Evolutionary conservation across 2,888 invertebrate genomes (phyloP).

Genomic region (Microctonus aethiopoides): DNA sequence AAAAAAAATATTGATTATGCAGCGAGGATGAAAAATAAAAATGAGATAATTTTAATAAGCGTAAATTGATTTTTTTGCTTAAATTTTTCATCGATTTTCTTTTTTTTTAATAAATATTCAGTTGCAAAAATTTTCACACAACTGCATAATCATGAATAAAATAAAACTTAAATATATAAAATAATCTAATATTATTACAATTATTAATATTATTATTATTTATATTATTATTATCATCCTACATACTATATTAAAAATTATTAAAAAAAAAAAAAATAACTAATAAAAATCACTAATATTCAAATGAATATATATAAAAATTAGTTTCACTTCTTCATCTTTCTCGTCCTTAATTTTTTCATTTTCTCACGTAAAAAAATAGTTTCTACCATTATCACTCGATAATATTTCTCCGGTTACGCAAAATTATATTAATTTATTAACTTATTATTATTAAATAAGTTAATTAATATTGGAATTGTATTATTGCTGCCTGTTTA

Average conservation of each 20-base stretch:
- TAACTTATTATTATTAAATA: neutral
- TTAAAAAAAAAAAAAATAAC: conserved; percentile 10
- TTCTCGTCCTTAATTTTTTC: conserved; percentile 23
- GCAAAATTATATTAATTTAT: conserved; percentile 20
- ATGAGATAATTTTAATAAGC: conserved; percentile 50
- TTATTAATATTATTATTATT: too few relatives aligned
- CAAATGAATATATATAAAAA: conserved; percentile 5
- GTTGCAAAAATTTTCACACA: conserved; percentile 33
- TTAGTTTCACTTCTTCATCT: neutral
- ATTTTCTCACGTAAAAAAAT: conserved; percentile 27
- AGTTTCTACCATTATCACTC: conserved; percentile 1
- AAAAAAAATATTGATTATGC: conserved; percentile 39
- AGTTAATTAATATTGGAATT: conserved; percentile 3
- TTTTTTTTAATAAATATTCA: conserved; percentile 5
- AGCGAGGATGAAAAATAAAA: conserved; percentile 41
- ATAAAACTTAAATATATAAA: conserved; percentile 30
- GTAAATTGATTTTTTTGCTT: conserved; percentile 42
- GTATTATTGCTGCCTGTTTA: conserved; percentile 1
- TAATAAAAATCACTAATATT: neutral
- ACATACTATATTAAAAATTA: conserved; percentile 14
- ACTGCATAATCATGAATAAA: conserved; percentile 16
- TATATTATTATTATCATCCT: conserved; percentile 10
- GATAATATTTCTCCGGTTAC: conserved; percentile 13
- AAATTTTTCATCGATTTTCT: conserved; percentile 32
- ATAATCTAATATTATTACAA: conserved; percentile 33